Base-by-base conservation (phyloP, 2,113 vertebrate genomes). In the Lepus timidus region DNA sequence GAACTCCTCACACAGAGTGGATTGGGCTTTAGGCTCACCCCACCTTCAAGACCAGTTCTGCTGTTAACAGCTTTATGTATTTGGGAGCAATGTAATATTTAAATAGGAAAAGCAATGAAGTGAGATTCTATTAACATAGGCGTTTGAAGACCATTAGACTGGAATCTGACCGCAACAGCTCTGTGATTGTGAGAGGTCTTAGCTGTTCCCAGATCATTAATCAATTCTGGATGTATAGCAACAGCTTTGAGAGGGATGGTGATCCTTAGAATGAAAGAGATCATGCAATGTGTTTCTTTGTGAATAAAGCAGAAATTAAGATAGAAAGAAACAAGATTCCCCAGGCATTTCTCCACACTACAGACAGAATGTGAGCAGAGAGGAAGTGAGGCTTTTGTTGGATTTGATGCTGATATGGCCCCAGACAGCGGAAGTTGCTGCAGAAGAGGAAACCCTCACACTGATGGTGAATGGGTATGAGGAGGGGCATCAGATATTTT, bases 261-360 rank as follows among this genome's bases (percentile, higher is more conserved):
- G 5, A 29, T 62, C 8, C 52, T 51, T 75, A 81, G 71, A 92
- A 80, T 73, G 36, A 80, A 95, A 70, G 36, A 82, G 33, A 79
- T n/a, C 20, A 58, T 8, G 4, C 6, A 82, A 31, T 36, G 17
- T 4, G 55, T 73, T 31, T 93, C 52, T 27, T 83, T 55, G 51
- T 76, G 51, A 81, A 29, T 29, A 13, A 61, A 31, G 11, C 27
- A 62, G 52, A 49, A 67, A 33, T 94, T 73, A 64, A 84, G 19
- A 74, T 7, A 93, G 51, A 86, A 91, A 91, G 95, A 93, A 85
- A 16, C 9, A 78, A 55, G 61, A 58, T 76, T 82, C 74, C 85
- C 22, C 25, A 31, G 74, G 33, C 9, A 33, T 49, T 90, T 81
- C 3, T 71, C 55, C 64, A 25, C 1, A 70, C 74, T 9, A 0